Evolutionary conservation across 2,113 vertebrate species (phyloP), one percentile per base, ranked within the genome.

Genomic region (Vulpes lagopus): DNA sequence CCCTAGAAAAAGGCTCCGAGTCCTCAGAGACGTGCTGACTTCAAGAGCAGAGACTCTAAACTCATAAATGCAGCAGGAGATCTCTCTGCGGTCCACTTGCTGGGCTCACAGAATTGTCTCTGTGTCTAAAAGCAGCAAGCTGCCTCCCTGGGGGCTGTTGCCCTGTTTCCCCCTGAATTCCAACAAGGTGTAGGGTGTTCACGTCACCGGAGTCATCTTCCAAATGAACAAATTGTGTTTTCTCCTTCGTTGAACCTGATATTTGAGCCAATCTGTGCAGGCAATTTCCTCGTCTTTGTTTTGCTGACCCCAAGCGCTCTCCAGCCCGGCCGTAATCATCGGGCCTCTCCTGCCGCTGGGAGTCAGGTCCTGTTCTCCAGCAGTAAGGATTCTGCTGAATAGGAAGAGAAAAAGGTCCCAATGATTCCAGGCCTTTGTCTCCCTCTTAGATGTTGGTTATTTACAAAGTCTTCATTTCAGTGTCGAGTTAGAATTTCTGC

Each of bases 151-250:
- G 0, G 5, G 43, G 23, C 59, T 82, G 71, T 80, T 74, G 8
- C 62, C 71, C 53, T 32, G 8, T 35, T 27, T 79, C 53, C 76
- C 53, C 25, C 76, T 78, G 94, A 32, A 92, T 98, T 97, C 97
- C 93, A 98, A 90, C 78, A 43, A n/a, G 8, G 38, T 22, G 32
- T 38, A 81, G 90, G 90, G 53, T 90, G 69, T 76, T 96, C 96
- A 96, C 20, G 96, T 97, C 97, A 89, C 64, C 22, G 30, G 96
- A 97, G 85, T 98, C 60, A 97, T 98, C 98, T 98, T 98, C 98
- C 91, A 98, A 98, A 98, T 98, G 97, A 98, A 98, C 97, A 98
- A 98, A 98, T 98, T 98, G 95, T 96, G 97, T 98, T 99, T 99
- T 98, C 97, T 98, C 98, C 97, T 97, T 98, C 94, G 60, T 73